Conservation (phyloP, 2,113 vertebrate species). For the Sclerurus mexicanus region DNA sequence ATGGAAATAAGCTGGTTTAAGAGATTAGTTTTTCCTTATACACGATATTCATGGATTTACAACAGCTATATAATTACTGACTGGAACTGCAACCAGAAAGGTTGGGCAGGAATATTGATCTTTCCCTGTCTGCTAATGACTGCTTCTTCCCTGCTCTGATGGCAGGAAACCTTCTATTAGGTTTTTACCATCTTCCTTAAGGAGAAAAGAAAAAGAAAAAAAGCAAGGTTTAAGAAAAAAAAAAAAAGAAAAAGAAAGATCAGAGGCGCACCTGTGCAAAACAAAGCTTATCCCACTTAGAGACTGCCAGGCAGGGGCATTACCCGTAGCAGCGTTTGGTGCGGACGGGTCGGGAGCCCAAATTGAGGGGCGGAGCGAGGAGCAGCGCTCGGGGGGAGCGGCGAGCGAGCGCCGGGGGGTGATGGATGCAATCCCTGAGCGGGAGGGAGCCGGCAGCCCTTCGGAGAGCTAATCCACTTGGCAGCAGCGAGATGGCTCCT, state of each 20-base stretch:
- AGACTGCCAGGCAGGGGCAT: background rate
- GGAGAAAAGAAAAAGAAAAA: too few relatives aligned
- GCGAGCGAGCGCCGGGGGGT: background rate
- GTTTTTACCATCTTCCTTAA: background rate
- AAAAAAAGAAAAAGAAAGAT: background rate
- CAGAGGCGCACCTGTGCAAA: background rate
- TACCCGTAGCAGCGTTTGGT: background rate
- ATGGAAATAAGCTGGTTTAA: constrained; percentile 69
- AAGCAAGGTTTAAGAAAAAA: background rate
- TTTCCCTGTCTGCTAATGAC: background rate
- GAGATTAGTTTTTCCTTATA: constrained; percentile 64
- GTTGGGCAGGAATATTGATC: constrained; percentile 60
- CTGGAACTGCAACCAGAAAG: constrained; percentile 37
- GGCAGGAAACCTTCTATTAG: constrained; percentile 18
- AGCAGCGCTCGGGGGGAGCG: background rate
- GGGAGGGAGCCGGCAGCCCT: background rate
- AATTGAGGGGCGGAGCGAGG: background rate
- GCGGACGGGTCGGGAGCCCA: background rate
- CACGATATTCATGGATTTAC: constrained; percentile 44
- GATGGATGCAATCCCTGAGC: background rate
- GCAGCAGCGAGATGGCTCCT: constrained; percentile 18
- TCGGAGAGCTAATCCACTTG: constrained; percentile 32
- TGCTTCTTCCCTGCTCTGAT: background rate
- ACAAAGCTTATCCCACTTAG: background rate
- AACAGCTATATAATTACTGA: constrained; percentile 60